Conservation (phyloP, 2,113 vertebrate species). For the Daboia siamensis region DNA sequence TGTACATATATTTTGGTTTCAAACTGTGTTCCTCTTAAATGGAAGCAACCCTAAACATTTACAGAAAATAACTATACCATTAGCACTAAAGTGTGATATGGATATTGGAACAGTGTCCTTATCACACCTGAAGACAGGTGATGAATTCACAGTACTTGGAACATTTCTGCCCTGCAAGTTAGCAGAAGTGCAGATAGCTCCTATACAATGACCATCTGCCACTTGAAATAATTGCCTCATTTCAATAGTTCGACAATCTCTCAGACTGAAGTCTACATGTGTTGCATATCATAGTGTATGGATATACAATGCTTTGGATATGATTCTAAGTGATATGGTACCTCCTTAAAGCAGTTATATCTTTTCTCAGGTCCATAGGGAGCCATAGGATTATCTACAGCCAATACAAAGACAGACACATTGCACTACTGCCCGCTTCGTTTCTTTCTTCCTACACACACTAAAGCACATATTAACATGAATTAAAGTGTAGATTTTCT, state of each 20-base stretch:
- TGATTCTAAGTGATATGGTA: background rate
- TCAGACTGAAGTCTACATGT: background rate
- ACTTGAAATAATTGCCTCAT: background rate
- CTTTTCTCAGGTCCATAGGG: background rate
- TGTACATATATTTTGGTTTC: background rate
- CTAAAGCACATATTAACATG: background rate
- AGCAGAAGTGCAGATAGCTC: background rate
- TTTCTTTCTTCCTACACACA: background rate
- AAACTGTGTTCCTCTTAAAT: background rate
- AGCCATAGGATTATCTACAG: background rate
- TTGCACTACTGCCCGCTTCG: background rate
- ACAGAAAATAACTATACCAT: background rate
- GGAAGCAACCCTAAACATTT: background rate
- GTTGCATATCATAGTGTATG: background rate
- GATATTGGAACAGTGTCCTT: background rate
- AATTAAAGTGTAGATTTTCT: background rate
- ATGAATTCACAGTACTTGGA: background rate
- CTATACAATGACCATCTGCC: background rate
- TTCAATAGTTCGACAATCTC: background rate
- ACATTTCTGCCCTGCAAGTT: background rate
- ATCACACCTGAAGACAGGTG: background rate
- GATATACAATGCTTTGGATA: background rate
- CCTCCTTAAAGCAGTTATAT: background rate
- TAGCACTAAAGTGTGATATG: background rate
- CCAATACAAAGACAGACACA: background rate